Conservation (phyloP, 2,797 vertebrate species). For the Alosa sapidissima region DNA sequence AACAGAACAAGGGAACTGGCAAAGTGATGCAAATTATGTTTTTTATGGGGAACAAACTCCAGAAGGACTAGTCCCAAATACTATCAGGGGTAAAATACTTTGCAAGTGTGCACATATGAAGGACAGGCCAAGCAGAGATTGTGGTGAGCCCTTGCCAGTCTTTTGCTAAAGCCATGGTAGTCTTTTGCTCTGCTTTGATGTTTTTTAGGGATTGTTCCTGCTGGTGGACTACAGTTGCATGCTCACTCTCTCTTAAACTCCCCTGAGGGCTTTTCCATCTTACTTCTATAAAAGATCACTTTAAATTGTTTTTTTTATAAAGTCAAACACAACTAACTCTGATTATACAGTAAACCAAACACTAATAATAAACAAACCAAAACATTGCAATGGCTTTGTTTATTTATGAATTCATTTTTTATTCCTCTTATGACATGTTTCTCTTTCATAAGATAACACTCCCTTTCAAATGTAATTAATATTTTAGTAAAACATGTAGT, state of each 20-base stretch:
- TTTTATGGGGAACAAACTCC: not conserved
- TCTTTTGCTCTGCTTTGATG: not conserved
- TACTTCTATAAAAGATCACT: not conserved
- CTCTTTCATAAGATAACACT: not conserved
- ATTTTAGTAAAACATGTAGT: not conserved
- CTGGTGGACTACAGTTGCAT: not conserved
- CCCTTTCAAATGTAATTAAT: not conserved
- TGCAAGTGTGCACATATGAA: not conserved
- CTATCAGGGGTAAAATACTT: not conserved
- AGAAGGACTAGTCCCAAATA: constrained; percentile 12
- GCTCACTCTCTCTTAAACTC: not conserved
- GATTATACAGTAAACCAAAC: no score
- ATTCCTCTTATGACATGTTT: not conserved
- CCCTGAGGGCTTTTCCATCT: not conserved
- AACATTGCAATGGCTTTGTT: not conserved
- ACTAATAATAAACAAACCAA: no score
- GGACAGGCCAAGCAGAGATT: not conserved
- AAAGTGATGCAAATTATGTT: not conserved
- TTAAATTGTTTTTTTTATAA: not conserved
- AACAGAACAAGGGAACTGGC: not conserved
- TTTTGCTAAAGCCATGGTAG: not conserved
- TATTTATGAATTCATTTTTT: not conserved
- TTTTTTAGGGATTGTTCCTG: not conserved
- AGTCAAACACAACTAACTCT: no score
- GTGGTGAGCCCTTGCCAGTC: not conserved